A percentile compares a stretch with the other conserved stretches of the same genome.
Evolutionary conservation across 2,797 vertebrate species (phyloP).

Genomic region (Hippoglossus hippoglossus): DNA sequence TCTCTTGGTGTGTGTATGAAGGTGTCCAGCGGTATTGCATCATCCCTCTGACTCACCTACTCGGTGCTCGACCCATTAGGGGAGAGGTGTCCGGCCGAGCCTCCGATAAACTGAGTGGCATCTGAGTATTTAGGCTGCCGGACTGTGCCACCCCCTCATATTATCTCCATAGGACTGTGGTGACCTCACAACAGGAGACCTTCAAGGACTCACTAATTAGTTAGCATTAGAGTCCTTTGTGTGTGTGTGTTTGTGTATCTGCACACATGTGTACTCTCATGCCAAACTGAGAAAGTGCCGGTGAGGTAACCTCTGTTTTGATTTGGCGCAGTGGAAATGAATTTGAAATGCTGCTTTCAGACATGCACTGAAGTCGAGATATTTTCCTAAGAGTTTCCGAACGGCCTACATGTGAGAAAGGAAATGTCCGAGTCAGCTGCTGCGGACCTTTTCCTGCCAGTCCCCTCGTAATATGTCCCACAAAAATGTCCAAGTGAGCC

Average conservation of each 20-base stretch:
- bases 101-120: constrained; percentile 1
- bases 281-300: background rate
- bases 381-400: no score
- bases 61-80: background rate
- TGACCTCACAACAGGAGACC: constrained; percentile 21
- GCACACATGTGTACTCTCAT: background rate
- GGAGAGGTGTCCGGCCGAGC: constrained; percentile 12
- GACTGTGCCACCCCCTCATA: constrained; percentile 5
- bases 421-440: no score
- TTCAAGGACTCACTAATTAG: constrained; percentile 47
- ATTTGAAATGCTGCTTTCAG: background rate
- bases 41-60: constrained; percentile 18
- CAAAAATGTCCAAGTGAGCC: no score
- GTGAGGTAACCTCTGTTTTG: background rate
- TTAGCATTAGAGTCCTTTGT: constrained; percentile 16
- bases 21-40: constrained; percentile 22
- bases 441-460: no score
- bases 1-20: background rate
- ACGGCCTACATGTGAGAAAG: no score
- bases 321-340: background rate
- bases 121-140: constrained; percentile 19
- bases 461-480: no score
- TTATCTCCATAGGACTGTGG: constrained; percentile 30
- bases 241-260: constrained; percentile 18
- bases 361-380: no score